Percentiles rank a stretch among this genome's conserved stretches.
Evolutionary conservation across 92 coral and sea anemone genomes (phyloP).

Genomic region (Blastomussa wellsi): DNA sequence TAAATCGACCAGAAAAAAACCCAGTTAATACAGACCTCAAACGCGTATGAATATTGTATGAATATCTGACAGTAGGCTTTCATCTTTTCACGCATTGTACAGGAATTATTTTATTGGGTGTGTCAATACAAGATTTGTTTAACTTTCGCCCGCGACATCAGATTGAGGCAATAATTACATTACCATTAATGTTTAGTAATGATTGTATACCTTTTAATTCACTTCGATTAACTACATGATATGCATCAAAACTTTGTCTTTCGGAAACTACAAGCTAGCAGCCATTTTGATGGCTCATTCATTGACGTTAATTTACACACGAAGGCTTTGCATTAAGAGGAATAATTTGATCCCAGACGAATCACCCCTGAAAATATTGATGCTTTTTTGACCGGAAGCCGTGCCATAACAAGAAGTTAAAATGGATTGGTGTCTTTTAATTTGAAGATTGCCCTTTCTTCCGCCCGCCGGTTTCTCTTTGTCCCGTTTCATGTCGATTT

Average conservation of each 20-base stretch:
- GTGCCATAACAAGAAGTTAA: conserved; percentile 12
- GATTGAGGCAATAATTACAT: neutral
- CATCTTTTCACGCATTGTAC: neutral
- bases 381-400: conserved; percentile 16
- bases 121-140: neutral
- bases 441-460: neutral
- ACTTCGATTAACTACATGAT: neutral
- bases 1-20: too few relatives aligned
- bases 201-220: neutral
- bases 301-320: neutral
- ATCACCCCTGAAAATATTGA: neutral
- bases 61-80: neutral
- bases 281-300: neutral
- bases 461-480: neutral
- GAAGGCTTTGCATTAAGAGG: neutral
- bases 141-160: neutral
- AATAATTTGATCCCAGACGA: neutral
- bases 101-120: too few relatives aligned
- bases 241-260: neutral
- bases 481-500: neutral
- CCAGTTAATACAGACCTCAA: neutral
- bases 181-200: neutral
- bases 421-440: neutral
- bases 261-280: neutral
- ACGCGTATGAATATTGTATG: neutral